A percentile compares a stretch with the other conserved stretches of the same genome.
phyloP scores from a whole-genome alignment of 2,113 vertebrate genomes.

The Eonycteris spelaea region DNA sequence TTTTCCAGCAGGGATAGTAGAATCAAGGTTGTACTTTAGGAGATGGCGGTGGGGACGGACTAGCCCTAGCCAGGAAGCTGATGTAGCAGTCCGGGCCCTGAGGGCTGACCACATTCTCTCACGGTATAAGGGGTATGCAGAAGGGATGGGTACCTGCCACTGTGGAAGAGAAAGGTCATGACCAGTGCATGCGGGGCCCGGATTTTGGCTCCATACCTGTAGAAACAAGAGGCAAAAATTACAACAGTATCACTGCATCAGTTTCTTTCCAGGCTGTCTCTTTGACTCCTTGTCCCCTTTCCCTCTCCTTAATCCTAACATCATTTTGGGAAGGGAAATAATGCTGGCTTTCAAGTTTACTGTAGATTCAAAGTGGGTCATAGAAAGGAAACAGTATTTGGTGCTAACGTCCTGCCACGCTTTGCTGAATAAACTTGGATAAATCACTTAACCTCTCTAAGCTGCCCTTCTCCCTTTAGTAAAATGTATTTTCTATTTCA shows the following conservation, averaged over 20 bases:
- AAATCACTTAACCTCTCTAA: background rate
- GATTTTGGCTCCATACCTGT: constrained; percentile 96
- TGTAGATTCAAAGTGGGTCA: background rate
- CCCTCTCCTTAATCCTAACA: background rate
- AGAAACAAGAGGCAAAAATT: constrained; percentile 54
- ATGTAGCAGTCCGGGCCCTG: rapidly evolving
- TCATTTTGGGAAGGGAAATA: background rate
- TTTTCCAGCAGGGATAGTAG: background rate
- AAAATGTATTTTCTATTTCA: constrained; percentile 17
- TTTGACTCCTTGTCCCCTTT: background rate
- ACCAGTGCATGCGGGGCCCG: constrained; percentile 95
- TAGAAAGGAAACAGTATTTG: background rate
- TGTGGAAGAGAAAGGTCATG: constrained; percentile 98
- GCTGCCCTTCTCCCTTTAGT: background rate
- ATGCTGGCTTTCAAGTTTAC: background rate
- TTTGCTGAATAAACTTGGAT: background rate
- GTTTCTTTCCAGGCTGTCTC: background rate
- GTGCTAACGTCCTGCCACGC: background rate
- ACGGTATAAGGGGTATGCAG: background rate
- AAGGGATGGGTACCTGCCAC: constrained; percentile 87
- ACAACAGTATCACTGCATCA: background rate
- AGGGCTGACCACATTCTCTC: background rate
- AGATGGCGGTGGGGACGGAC: background rate
- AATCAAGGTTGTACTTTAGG: background rate
- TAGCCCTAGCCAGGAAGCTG: background rate